Conservation (phyloP, 2,113 vertebrate genomes). For the Saimiri boliviensis region DNA sequence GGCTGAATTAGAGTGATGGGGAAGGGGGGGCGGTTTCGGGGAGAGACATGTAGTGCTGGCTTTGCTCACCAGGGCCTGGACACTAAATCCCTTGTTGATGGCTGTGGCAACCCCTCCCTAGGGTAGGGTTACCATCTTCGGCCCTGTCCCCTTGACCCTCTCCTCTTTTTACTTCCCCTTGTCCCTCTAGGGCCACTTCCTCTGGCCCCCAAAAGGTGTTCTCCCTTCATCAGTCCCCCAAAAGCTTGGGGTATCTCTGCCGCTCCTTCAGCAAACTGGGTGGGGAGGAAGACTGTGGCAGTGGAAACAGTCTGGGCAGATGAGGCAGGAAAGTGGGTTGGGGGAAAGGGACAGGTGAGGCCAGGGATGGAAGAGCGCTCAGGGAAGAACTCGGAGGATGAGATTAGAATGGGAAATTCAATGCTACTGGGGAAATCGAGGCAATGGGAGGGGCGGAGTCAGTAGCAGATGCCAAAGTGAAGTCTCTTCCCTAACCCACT, state of each 20-base stretch:
- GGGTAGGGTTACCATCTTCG: conserved; percentile 74
- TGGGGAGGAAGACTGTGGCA: background rate
- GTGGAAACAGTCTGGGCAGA: background rate
- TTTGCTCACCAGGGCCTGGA: conserved; percentile 65
- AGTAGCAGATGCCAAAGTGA: background rate
- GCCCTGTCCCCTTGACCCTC: conserved; percentile 68
- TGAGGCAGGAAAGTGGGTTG: background rate
- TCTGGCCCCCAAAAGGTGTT: conserved; percentile 51
- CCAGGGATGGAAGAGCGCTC: background rate
- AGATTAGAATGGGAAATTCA: background rate
- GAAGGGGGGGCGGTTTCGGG: conserved; percentile 15
- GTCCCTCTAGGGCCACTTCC: conserved; percentile 50
- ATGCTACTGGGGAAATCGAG: conserved; percentile 6
- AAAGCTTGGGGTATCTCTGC: background rate
- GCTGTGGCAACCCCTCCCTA: conserved; percentile 70
- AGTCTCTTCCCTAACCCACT: conserved; percentile 8
- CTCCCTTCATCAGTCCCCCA: background rate
- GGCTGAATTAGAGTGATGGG: background rate
- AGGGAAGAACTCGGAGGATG: background rate
- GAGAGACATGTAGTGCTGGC: conserved; percentile 68
- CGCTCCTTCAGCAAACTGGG: background rate
- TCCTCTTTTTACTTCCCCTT: conserved; percentile 57
- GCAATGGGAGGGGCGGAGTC: background rate
- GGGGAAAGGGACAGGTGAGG: background rate
- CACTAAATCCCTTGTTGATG: conserved; percentile 80